Conservation (phyloP, 2,797 vertebrate genomes). For the Lagodon rhomboides region DNA sequence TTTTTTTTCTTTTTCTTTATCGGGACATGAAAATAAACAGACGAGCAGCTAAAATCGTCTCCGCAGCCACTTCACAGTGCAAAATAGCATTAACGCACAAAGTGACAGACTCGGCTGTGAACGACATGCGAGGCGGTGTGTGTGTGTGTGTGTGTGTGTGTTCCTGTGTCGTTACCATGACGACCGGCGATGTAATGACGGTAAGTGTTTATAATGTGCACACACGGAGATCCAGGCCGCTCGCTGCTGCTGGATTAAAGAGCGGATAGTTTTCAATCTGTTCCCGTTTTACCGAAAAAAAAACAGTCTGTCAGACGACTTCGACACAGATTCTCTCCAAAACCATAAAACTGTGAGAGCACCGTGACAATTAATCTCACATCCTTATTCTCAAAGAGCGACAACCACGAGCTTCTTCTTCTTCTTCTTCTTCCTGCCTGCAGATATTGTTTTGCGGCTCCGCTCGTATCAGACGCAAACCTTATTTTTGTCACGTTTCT, state of each 20-base stretch:
- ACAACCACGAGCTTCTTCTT: too few relatives aligned
- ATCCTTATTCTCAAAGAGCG: not conserved
- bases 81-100: not conserved
- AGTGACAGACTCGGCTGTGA: not conserved
- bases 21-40: not conserved
- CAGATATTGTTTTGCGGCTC: too few relatives aligned
- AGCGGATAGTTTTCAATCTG: constrained; percentile 1
- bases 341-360: not conserved
- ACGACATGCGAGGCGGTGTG: not conserved
- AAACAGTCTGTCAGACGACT: not conserved
- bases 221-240: not conserved
- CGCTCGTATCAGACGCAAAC: too few relatives aligned
- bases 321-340: not conserved
- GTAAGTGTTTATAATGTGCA: not conserved
- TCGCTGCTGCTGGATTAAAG: not conserved
- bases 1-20: constrained; percentile 1
- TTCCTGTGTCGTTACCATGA: constrained; percentile 7
- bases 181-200: not conserved
- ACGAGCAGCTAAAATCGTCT: not conserved
- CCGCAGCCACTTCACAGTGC: not conserved
- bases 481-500: too few relatives aligned
- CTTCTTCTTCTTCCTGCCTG: too few relatives aligned
- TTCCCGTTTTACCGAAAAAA: not conserved
- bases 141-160: not conserved
- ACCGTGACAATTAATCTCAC: not conserved